Percentiles rank a stretch among this genome's conserved stretches.
phyloP scores from a whole-genome alignment of 1,140 invertebrate species.

The Bombus ignitus region DNA sequence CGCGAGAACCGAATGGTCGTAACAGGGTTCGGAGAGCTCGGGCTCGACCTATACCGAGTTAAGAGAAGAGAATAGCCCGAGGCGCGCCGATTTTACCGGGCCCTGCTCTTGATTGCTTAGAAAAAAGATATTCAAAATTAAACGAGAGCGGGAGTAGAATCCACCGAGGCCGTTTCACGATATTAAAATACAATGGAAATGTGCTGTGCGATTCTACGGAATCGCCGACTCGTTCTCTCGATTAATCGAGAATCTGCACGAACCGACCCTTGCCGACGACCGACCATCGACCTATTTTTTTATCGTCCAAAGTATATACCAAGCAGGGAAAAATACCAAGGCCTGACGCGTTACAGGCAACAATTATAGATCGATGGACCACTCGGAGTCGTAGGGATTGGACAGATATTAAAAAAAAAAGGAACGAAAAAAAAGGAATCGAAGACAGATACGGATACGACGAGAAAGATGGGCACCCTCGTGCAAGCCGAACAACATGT shows the following conservation, averaged over 20 bases:
- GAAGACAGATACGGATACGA: constrained; percentile 21
- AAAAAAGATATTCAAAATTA: constrained; percentile 61
- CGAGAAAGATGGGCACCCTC: constrained; percentile 59
- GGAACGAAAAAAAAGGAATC: not conserved
- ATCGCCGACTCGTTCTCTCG: constrained; percentile 11
- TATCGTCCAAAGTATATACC: not conserved
- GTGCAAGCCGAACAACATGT: constrained; percentile 66
- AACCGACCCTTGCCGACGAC: not conserved
- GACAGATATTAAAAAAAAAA: constrained; percentile 63
- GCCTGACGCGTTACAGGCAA: constrained; percentile 13
- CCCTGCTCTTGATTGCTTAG: constrained; percentile 48
- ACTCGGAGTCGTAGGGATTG: constrained; percentile 40
- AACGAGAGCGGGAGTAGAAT: constrained; percentile 38
- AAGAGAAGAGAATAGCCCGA: constrained; percentile 53
- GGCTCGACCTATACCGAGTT: constrained; percentile 25
- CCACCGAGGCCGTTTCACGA: constrained; percentile 37
- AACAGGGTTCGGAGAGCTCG: constrained; percentile 38
- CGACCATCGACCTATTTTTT: constrained; percentile 7
- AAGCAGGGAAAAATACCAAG: constrained; percentile 16
- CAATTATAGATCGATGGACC: constrained; percentile 49
- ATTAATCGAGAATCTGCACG: constrained; percentile 23
- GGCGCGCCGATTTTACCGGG: constrained; percentile 62
- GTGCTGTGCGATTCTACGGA: constrained; percentile 34
- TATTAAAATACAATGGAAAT: constrained; percentile 53
- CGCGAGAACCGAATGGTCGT: constrained; percentile 49